Evolutionary conservation across 53 echinoderm and acorn worm genomes (phyloP).

Genomic region (Stichopus horrens): DNA sequence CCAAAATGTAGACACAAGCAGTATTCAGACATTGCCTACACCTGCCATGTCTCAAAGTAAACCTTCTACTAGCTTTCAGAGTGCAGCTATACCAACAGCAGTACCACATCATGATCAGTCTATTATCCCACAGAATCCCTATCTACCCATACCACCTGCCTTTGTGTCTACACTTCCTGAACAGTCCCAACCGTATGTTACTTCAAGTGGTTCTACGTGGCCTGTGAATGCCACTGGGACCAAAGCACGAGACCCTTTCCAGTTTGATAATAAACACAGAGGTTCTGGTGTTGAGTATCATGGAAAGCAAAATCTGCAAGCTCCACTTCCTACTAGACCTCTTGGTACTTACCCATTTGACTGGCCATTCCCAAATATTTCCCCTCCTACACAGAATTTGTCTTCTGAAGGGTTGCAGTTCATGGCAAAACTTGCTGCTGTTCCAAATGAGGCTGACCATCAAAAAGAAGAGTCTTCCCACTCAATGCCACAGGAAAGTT

Average conservation of each 20-base stretch:
- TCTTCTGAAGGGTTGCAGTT: slow-evolving; percentile 79
- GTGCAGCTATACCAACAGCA: not conserved
- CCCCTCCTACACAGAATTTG: slow-evolving; percentile 54
- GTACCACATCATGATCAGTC: not conserved
- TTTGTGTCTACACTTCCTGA: not conserved
- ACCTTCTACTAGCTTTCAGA: not conserved
- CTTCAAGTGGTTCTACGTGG: not conserved
- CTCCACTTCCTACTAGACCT: not conserved
- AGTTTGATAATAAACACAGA: slow-evolving; percentile 12
- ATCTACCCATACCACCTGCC: not conserved
- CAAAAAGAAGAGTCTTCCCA: slow-evolving; percentile 32
- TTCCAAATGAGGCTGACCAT: slow-evolving; percentile 43
- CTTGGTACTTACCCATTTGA: slow-evolving; percentile 22
- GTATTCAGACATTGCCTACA: not conserved
- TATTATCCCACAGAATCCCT: not conserved
- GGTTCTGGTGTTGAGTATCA: not conserved
- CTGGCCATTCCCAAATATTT: slow-evolving; percentile 52
- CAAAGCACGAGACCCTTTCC: slow-evolving; percentile 2
- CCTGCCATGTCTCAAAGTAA: not conserved
- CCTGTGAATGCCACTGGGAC: slow-evolving; percentile 10
- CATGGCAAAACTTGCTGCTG: slow-evolving; percentile 70
- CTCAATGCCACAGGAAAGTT: slow-evolving; percentile 2
- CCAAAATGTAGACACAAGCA: slow-evolving; percentile 13
- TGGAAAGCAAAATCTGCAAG: slow-evolving; percentile 15
- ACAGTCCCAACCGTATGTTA: not conserved